Percentiles rank a stretch among this genome's conserved stretches.
These are phyloP conservation scores for Eudemis profundana DNA, from an alignment of 2,888 invertebrate species.

Conservation along the genomic window DNA sequence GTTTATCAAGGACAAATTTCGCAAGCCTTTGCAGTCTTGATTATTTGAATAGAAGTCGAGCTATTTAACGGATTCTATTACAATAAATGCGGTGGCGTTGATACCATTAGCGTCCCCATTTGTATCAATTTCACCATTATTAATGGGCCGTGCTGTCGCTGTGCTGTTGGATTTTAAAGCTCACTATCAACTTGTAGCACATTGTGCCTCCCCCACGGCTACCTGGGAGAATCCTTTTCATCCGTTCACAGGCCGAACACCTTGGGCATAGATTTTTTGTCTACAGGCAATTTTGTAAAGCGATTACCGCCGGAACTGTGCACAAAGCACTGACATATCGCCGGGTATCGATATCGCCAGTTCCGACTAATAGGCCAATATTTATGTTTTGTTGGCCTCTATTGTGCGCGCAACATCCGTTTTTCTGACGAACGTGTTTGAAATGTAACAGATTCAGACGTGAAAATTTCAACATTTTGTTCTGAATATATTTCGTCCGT, in stretches of 20 bases:
- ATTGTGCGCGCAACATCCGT: conserved; percentile 73
- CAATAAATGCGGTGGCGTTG: conserved; percentile 50
- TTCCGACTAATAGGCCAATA: conserved; percentile 80
- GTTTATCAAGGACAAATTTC: conserved; percentile 51
- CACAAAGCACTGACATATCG: conserved; percentile 76
- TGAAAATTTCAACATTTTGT: conserved; percentile 27
- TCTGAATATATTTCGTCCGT: conserved; percentile 15
- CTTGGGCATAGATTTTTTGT: conserved; percentile 66
- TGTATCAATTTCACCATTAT: conserved; percentile 64
- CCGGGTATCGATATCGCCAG: conserved; percentile 79
- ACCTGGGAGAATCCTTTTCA: conserved; percentile 74
- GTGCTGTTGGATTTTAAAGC: conserved; percentile 61
- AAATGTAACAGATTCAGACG: conserved; percentile 44
- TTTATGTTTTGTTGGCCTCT: conserved; percentile 75
- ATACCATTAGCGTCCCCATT: conserved; percentile 63
- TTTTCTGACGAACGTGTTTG: conserved; percentile 55
- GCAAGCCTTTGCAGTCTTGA: conserved; percentile 42
- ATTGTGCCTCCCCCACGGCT: conserved; percentile 72
- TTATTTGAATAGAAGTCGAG: conserved; percentile 50
- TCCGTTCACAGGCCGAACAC: conserved; percentile 66
- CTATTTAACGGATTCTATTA: conserved; percentile 35
- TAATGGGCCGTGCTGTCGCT: conserved; percentile 64
- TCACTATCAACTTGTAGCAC: conserved; percentile 59
- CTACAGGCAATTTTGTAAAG: conserved; percentile 66
- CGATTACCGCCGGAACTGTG: conserved; percentile 79